A percentile compares a stretch with the other conserved stretches of the same genome.
Conservation (phyloP, 2,888 invertebrate species). For the Mechanitis mazaeus region DNA sequence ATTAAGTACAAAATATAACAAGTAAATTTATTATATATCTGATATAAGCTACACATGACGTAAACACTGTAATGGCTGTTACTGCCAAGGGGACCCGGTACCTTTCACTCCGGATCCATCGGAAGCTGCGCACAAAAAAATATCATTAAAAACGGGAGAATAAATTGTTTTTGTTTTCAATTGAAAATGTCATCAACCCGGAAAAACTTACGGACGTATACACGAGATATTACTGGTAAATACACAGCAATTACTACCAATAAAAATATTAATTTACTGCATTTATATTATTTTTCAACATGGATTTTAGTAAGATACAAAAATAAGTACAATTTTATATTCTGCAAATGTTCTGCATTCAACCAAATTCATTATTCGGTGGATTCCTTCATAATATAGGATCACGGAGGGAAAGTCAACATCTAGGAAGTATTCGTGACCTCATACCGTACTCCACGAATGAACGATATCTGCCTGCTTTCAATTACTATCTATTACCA, state of each 20-base stretch:
- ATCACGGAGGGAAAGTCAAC: background rate
- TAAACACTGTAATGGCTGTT: background rate
- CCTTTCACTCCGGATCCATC: slow-evolving; percentile 3
- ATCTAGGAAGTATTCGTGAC: slow-evolving; percentile 11
- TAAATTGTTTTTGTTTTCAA: background rate
- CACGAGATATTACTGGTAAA: too few relatives aligned
- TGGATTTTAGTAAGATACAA: too few relatives aligned
- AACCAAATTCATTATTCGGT: background rate
- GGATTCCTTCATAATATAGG: background rate
- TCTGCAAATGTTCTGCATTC: background rate
- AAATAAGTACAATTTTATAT: too few relatives aligned
- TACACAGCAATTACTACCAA: too few relatives aligned
- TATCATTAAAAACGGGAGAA: background rate
- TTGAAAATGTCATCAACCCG: background rate
- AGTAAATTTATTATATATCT: background rate
- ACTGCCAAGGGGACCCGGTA: background rate
- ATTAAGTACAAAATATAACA: too few relatives aligned
- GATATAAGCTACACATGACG: background rate
- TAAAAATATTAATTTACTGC: too few relatives aligned
- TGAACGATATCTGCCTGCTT: slow-evolving; percentile 1
- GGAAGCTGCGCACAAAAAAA: background rate
- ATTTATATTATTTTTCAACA: too few relatives aligned
- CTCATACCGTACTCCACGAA: slow-evolving; percentile 16
- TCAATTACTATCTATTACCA: background rate
- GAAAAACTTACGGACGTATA: background rate